Percentiles rank a stretch among this genome's conserved stretches.
Evolutionary conservation across 2,888 invertebrate genomes (phyloP).

Genomic region (Aelia acuminata): DNA sequence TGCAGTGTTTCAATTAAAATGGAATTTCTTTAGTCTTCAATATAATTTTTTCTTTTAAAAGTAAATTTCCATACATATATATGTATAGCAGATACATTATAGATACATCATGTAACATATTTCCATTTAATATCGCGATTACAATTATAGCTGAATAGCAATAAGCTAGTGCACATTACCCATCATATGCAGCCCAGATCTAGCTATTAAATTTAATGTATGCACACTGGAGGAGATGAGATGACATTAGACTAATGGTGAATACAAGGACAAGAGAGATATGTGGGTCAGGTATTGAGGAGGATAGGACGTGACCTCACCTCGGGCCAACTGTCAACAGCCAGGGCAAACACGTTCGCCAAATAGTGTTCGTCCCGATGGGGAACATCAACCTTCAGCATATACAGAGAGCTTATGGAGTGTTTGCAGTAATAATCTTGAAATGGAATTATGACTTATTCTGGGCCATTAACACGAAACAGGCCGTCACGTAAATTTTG

Average conservation of each 20-base stretch:
- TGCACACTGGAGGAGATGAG: neutral
- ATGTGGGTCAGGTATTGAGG: constrained; percentile 30
- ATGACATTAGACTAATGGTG: neutral
- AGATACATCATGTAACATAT: too few species aligned
- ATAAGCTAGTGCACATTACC: neutral
- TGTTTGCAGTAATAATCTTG: neutral
- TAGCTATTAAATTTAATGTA: constrained; percentile 4
- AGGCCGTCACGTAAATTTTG: neutral
- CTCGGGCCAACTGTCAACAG: neutral
- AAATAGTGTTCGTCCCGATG: neutral
- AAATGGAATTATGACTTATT: neutral
- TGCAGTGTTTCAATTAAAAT: too few species aligned
- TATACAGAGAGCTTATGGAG: neutral
- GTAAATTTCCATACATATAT: too few species aligned
- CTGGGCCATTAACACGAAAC: neutral
- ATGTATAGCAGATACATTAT: too few species aligned
- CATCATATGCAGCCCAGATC: neutral
- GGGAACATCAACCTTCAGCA: neutral
- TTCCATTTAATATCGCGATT: too few species aligned
- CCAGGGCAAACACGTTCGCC: neutral
- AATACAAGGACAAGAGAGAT: neutral
- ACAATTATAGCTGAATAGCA: neutral
- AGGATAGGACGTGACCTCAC: neutral
- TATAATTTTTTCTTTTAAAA: too few species aligned
- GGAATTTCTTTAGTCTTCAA: too few species aligned